Evolutionary conservation across 2,888 invertebrate genomes (phyloP).

Genomic region (Itoplectis maculator): DNA sequence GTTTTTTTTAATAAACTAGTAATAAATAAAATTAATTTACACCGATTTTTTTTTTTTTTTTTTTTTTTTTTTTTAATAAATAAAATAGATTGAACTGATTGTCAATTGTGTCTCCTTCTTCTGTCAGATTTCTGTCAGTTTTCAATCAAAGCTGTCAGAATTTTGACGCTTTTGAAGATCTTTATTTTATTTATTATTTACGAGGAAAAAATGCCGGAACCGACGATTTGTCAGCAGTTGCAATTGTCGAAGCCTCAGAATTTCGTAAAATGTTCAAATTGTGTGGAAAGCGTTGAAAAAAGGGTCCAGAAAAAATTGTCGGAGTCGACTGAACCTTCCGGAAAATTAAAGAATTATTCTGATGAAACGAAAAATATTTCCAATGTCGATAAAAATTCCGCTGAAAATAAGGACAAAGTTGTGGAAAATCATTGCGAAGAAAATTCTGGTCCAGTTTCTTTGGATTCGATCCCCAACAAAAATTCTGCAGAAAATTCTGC

Average conservation of each 20-base stretch:
- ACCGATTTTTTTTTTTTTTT: conserved; percentile 2
- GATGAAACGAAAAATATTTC: neutral
- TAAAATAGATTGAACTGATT: neutral
- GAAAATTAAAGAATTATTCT: neutral
- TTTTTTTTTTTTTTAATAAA: neutral
- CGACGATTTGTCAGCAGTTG: conserved; percentile 48
- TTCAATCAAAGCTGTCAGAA: neutral
- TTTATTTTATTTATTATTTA: conserved; percentile 9
- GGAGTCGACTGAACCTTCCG: neutral
- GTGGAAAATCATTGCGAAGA: conserved; percentile 27
- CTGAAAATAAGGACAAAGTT: neutral
- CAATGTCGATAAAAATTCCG: conserved; percentile 1
- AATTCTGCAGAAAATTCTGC: conserved; percentile 56
- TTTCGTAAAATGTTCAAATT: conserved; percentile 28
- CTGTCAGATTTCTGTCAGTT: conserved; percentile 18
- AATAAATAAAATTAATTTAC: too few species aligned
- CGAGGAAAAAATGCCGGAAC: conserved; percentile 54
- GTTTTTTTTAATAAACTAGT: too few species aligned
- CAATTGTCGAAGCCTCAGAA: conserved; percentile 30
- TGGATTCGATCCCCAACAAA: conserved; percentile 57
- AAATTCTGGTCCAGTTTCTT: conserved; percentile 40
- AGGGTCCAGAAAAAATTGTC: conserved; percentile 17
- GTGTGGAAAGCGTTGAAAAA: conserved; percentile 5
- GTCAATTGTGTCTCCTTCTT: neutral
- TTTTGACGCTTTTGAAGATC: neutral